A percentile compares a stretch with the other conserved stretches of the same genome.
Evolutionary conservation across 2,113 vertebrate genomes (phyloP).

Genomic region (Anguilla rostrata): DNA sequence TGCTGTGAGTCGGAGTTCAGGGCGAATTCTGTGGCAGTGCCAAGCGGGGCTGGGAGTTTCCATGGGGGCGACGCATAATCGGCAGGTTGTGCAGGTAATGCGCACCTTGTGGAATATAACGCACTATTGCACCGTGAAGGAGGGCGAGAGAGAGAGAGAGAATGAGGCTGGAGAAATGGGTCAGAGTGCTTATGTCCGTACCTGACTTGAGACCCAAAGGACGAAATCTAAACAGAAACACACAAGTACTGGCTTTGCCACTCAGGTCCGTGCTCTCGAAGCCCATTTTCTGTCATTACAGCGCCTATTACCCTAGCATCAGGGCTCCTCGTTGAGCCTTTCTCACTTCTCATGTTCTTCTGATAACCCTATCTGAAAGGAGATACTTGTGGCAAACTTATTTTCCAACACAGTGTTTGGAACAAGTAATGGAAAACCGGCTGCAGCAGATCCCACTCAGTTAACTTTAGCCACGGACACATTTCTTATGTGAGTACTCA

Average conservation of each 20-base stretch:
- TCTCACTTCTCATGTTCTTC: not conserved
- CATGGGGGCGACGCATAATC: no score
- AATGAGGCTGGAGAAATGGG: not conserved
- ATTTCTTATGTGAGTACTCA: not conserved
- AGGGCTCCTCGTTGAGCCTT: not conserved
- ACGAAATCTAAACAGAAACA: no score
- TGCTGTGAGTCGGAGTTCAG: no score
- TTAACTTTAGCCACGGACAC: not conserved
- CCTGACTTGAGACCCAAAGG: no score
- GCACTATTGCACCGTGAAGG: not conserved
- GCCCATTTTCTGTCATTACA: not conserved
- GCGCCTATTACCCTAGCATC: not conserved
- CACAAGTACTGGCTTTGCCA: not conserved
- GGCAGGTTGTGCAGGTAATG: not conserved
- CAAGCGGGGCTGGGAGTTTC: no score
- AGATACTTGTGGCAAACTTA: not conserved
- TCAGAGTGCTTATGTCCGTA: no score
- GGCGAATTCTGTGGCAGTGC: no score
- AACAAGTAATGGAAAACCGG: not conserved
- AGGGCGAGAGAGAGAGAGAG: not conserved
- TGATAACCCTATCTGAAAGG: not conserved
- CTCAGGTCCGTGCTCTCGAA: not conserved
- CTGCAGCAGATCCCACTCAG: not conserved
- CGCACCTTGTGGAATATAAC: no score
- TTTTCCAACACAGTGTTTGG: not conserved